Evolutionary conservation across 2,888 invertebrate genomes (phyloP), one percentile per base, ranked within the genome.

Genomic region (Sphinx pinastri): DNA sequence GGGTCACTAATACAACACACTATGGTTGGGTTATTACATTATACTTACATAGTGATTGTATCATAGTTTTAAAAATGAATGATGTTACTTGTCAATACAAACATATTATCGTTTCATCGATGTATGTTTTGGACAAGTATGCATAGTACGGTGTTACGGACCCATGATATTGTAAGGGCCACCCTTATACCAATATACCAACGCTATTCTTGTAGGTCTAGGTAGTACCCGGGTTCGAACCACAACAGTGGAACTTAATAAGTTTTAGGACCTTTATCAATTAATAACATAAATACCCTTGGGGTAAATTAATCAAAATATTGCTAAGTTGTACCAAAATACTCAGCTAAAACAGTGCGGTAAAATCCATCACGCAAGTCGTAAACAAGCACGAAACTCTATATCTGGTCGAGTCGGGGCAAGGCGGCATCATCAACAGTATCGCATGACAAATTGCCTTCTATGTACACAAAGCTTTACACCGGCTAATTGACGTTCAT

Each of bases 321-420:
- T 58, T 38, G 25, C 25, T 11, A 2, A 58, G 13, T 58, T 31
- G 6, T 14, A 38, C 13, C 6, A 38, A 13, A 38, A 58, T 38
- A 38, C 4, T 19, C 5, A 31, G 12, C 14, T 31, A 38, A 31
- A 31, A 58, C 31, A 31, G 47, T 60, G 13, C 13, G 10, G 19
- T 19, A 63, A 47, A 63, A 63, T 63, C 63, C 49, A 49, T 7
- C 19, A 19, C 49, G 19, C 13, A 12, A 47, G 5, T 49, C 63
- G 49, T 63, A 63, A 63, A 49, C 63, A 63, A 47, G 19, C 49
- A 13, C 7, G 63, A 49, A 63, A 63, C 49, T 63, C 49, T 63
- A 63, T 63, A 63, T 45, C 55, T 63, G 63, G 6, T 63, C 49
- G 49, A 63, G 16, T 49, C 19, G 12, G 49, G 19, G 63, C 47